Base-by-base conservation (phyloP, 2,888 invertebrate species). In the Drosophila trichaetosa region DNA sequence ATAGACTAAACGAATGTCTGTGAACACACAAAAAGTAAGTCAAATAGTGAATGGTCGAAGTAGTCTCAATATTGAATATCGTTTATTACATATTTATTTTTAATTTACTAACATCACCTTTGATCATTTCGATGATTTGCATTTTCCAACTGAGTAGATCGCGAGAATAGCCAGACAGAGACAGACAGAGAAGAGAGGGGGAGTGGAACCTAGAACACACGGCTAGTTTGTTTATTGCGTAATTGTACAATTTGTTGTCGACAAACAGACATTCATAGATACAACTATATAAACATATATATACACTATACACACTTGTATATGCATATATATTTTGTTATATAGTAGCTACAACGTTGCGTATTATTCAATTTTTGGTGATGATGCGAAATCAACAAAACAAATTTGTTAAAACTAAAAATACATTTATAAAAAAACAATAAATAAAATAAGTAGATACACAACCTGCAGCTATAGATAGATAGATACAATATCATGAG, bases 361-460 rank as follows among this genome's bases (percentile, higher is more conserved):
- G n/a, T 65, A 61, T 71, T 78, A 73, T 76, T 65, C 62, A 78
- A 76, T 76, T 76, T 71, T 70, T 75, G 57, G 52, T 69, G 81
- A 63, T 76, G 81, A 76, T 79, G 78, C 77, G 68, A 80, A 79
- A 80, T 76, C 69, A 79, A 80, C 77, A 72, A 80, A 79, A 69
- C 73, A 63, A 81, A 81, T 81, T 81, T 81, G 73, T 77, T 77
- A 70, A 81, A 77, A 79, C 82, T 79, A 77, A 77, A 81, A 79
- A 81, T 79, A 79, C 66, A 81, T 77, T 77, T 77, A 69, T 77
- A 69, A 68, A 74, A 36, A 27, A 56, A 7, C n/a, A 56, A 38
- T 18, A 16, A 27, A 36, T 38, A 56, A 70, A 74, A 76, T 71
- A 73, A 73, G 57, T 64, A 63, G 65, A 69, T 57, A 69, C 51